phyloP scores from a whole-genome alignment of 2,113 vertebrate genomes.

The Cyphomyrus plagiostoma region DNA sequence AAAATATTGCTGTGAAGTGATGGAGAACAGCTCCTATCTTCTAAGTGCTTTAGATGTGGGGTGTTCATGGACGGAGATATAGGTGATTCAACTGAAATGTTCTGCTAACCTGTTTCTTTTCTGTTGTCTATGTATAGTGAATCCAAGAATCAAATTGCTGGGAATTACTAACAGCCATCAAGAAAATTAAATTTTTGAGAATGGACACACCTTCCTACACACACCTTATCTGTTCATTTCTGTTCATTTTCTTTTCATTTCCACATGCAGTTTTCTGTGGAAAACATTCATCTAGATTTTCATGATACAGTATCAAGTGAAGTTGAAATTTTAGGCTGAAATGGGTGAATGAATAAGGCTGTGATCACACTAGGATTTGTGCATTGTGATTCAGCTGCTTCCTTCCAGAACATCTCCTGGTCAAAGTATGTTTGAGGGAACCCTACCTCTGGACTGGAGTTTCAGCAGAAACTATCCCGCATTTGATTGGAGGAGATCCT shows the following conservation, averaged over 20 bases:
- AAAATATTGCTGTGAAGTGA: background rate
- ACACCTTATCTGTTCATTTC: background rate
- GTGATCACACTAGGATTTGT: background rate
- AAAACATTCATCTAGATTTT: background rate
- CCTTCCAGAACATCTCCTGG: background rate
- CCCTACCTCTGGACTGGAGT: background rate
- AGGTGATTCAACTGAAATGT: background rate
- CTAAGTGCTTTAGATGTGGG: background rate
- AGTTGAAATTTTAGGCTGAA: background rate
- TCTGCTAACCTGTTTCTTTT: background rate
- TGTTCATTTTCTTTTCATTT: too few relatives aligned
- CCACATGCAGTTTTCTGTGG: background rate
- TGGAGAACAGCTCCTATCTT: background rate
- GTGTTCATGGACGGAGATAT: background rate
- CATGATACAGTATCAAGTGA: background rate
- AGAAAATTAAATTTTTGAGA: background rate
- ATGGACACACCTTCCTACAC: background rate
- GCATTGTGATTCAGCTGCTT: background rate
- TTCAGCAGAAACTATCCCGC: background rate
- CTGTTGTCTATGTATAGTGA: background rate
- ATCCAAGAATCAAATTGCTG: background rate
- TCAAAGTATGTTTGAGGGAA: background rate
- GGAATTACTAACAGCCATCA: background rate
- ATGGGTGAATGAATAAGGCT: background rate
- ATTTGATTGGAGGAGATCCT: background rate